Conservation (phyloP, 2,888 invertebrate genomes). For the Ornithoptera priamus region DNA sequence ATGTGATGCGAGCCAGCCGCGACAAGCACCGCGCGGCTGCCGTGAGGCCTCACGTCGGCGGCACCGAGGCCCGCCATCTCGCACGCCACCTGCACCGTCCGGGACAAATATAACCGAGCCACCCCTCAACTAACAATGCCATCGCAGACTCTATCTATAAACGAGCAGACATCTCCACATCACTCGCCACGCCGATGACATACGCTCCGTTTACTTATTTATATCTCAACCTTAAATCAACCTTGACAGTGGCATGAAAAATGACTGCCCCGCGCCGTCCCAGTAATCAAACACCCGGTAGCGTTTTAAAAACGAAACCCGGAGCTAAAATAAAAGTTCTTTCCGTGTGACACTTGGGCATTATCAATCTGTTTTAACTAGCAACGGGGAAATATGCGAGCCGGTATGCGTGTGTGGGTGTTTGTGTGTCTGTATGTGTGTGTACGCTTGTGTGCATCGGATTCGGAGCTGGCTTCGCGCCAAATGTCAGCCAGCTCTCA, state of each 20-base stretch:
- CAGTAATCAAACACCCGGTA: conserved; percentile 60
- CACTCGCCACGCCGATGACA: conserved; percentile 51
- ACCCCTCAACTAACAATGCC: conserved; percentile 40
- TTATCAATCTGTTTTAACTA: conserved; percentile 76
- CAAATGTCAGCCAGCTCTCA: conserved; percentile 40
- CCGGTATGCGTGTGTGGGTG: conserved; percentile 32
- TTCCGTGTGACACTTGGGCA: conserved; percentile 71
- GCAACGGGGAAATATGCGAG: conserved; percentile 55
- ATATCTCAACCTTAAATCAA: conserved; percentile 76
- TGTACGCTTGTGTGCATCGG: conserved; percentile 36
- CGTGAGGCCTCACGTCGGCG: conserved; percentile 81
- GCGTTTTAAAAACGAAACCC: conserved; percentile 48
- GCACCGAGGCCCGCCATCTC: conserved; percentile 81
- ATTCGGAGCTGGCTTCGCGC: conserved; percentile 41
- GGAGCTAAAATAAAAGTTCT: conserved; percentile 64
- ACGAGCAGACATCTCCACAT: conserved; percentile 37
- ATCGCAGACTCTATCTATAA: conserved; percentile 45
- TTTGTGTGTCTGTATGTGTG: conserved; percentile 31
- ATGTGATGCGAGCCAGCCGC: conserved; percentile 81
- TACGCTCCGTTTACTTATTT: conserved; percentile 58
- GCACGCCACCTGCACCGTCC: conserved; percentile 23
- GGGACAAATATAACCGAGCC: conserved; percentile 34
- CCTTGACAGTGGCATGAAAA: conserved; percentile 77
- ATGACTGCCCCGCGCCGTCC: conserved; percentile 58
- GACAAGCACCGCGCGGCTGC: conserved; percentile 76